Base-by-base conservation (phyloP, 2,888 invertebrate genomes). In the Drosophila testacea region DNA sequence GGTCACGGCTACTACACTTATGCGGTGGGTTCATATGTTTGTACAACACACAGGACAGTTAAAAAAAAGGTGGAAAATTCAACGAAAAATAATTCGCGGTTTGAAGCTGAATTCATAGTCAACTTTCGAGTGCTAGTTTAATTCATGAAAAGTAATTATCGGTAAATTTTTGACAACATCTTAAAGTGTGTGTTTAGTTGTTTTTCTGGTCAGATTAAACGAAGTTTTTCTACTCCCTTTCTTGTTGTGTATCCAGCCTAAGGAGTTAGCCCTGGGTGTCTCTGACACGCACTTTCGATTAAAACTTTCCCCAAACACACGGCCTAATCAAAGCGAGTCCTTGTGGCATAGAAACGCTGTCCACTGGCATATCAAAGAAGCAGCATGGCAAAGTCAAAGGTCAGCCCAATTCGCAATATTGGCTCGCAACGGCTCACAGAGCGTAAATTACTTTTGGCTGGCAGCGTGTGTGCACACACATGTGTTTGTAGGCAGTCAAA, bases 241-340 rank as follows among this genome's bases (percentile, higher is more conserved):
- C 30, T 48, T 48, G 5, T n/a, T 28, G 28, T 38, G 44, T n/a
- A 28, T 50, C 9, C n/a, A 11, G 36, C 44, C 34, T 10, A 10
- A 13, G 34, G 32, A 6, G 9, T 22, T 32, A 30, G 69, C 39
- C 28, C 56, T 27, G 48, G n/a, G 41, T 22, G 22, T 36, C 51
- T 62, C 69, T 57, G 72, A 78, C 86, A 83, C 86, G 88, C 68
- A 86, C 66, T 73, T 83, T 83, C 86, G 86, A 83, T 83, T 86
- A 83, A 83, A 88, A 83, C 54, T 83, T 87, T 62, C 50, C 73
- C 60, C 44, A 73, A 65, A 44, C 68, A 54, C 69, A 60, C 39
- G 65, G 56, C 13, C 68, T 79, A 77, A 82, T 79, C 83, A 84
- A 72, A 74, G 54, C 56, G 22, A 66, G 48, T 44, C 57, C 55